These are phyloP conservation scores for Oreocharis arfaki DNA, from an alignment of 2,113 vertebrate species.

Conservation along the genomic window DNA sequence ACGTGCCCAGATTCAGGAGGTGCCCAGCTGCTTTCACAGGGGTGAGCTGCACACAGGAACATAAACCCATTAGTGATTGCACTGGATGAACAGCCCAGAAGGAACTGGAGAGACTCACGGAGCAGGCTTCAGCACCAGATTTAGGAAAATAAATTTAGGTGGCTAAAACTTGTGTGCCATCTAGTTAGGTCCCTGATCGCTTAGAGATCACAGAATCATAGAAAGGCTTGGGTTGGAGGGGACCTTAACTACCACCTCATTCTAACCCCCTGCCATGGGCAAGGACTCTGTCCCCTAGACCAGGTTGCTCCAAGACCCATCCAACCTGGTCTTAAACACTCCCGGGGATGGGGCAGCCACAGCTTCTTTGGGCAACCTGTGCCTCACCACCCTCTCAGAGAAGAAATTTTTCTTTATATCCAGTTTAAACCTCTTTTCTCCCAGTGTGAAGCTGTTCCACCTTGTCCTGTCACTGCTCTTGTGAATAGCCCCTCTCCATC, in stretches of 20 bases:
- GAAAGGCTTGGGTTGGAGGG: not conserved
- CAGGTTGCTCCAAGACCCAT: not conserved
- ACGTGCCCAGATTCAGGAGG: not conserved
- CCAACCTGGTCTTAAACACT: not conserved
- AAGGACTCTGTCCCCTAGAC: no score
- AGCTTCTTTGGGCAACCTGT: not conserved
- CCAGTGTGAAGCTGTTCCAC: not conserved
- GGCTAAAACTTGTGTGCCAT: not conserved
- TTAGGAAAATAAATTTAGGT: not conserved
- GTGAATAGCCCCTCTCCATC: not conserved
- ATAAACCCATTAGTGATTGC: rapidly evolving
- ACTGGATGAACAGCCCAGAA: not conserved
- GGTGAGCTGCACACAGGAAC: not conserved
- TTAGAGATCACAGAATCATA: not conserved
- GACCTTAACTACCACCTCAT: not conserved
- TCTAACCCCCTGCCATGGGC: not conserved
- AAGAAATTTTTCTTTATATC: not conserved
- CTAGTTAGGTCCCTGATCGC: not conserved
- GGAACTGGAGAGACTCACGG: not conserved
- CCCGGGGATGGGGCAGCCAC: not conserved
- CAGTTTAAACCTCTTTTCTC: not conserved
- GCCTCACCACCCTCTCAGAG: not conserved
- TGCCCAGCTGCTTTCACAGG: not conserved
- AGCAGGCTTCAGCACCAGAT: not conserved
- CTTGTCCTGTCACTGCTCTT: not conserved